Evolutionary conservation across 2,888 invertebrate genomes (phyloP), one percentile per base, ranked within the genome.

Genomic region (Drosophila sordidula): DNA sequence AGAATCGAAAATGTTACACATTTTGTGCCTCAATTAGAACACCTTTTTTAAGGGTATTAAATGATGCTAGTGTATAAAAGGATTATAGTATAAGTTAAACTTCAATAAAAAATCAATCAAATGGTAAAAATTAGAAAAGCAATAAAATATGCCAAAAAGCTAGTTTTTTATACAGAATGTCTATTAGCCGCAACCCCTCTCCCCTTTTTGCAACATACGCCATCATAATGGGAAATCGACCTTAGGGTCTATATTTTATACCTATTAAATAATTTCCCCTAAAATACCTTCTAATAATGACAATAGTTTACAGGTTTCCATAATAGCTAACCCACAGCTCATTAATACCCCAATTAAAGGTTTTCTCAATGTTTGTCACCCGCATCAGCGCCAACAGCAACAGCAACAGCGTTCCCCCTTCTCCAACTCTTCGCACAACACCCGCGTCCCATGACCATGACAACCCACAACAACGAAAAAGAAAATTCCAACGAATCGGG

Each of bases 401-500:
- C 29, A 9, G 47, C 61, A 38, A 4, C 39, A 8, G 8, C 4
- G 11, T 32, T 44, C 18, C 42, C n/a, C 54, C n/a, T 18, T 9
- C 49, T n/a, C 12, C 34, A 18, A 25, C 55, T 36, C 34, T 12
- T 22, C 9, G 16, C 18, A 16, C 16, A n/a, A 22, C 41, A 49
- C 76, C 77, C 76, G 77, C 75, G 51, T 76, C 42, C 14, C 32
- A n/a, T 18, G 34, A n/a, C 63, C 65, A 56, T 70, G 57, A 66
- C 76, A 71, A 68, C 39, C 57, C 42, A 62, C 22, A 46, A 63
- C n/a, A 63, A 59, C 42, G 45, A 51, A 41, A 51, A 25, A 29
- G 26, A 52, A 49, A 58, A 52, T 72, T 58, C 45, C 34, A 47
- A 47, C 4, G 55, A 72, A 54, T 54, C 25, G 34, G 34, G 32